phyloP scores from a whole-genome alignment of 2,888 invertebrate genomes.

The Leuctra nigra region DNA sequence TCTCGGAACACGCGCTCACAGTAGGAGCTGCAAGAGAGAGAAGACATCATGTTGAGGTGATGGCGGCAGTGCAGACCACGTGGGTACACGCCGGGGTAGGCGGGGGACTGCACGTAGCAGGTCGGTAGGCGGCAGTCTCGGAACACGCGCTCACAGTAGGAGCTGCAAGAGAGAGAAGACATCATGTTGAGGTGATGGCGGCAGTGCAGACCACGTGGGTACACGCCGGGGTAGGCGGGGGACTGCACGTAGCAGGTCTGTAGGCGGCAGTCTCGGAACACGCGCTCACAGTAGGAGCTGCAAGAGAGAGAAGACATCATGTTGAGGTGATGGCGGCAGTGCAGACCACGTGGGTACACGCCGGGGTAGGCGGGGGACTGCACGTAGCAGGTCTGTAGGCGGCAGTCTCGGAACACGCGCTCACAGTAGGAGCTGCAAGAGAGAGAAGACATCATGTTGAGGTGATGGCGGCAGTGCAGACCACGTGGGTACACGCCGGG shows the following conservation, averaged over 20 bases:
- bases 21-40: constrained; percentile 56
- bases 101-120: constrained; percentile 90
- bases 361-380: constrained; percentile 92
- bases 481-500: constrained; percentile 89
- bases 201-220: constrained; percentile 85
- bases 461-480: constrained; percentile 82
- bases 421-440: constrained; percentile 79
- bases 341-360: constrained; percentile 82
- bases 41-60: constrained; percentile 63
- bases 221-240: constrained; percentile 87
- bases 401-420: constrained; percentile 78
- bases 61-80: constrained; percentile 87
- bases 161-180: constrained; percentile 45
- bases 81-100: constrained; percentile 88
- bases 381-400: constrained; percentile 87
- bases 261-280: constrained; percentile 79
- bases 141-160: constrained; percentile 83
- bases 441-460: no score
- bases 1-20: constrained; percentile 84
- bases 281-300: constrained; percentile 81
- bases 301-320: no score
- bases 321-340: constrained; percentile 86
- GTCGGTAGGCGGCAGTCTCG: constrained; percentile 83
- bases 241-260: constrained; percentile 93
- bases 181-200: constrained; percentile 79